Evolutionary conservation across 2,113 vertebrate species (phyloP).

Genomic region (Cryptomyrus ogoouensis): DNA sequence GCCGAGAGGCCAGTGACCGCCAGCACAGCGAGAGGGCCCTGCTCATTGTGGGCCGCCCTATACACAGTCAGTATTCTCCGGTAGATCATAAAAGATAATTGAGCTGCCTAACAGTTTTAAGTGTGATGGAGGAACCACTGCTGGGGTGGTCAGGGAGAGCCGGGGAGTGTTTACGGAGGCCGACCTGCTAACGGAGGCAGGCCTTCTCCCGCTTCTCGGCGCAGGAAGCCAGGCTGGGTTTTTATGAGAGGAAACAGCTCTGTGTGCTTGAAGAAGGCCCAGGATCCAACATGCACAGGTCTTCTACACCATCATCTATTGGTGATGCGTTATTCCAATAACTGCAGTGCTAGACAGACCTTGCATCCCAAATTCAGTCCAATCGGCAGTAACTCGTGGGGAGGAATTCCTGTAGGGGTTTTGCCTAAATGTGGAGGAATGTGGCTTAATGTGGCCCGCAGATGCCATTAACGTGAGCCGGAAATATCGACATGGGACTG

Average conservation of each 20-base stretch:
- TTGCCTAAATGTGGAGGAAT: background rate
- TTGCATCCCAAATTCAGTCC: background rate
- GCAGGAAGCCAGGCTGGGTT: conserved; percentile 26
- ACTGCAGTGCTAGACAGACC: conserved; percentile 11
- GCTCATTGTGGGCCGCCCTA: background rate
- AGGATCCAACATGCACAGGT: background rate
- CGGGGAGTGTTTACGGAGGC: conserved; percentile 25
- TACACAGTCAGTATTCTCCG: conserved; percentile 55
- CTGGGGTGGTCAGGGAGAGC: conserved; percentile 35
- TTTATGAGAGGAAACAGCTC: background rate
- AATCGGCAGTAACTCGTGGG: background rate
- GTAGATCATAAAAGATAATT: conserved; percentile 74
- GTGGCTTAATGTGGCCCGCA: background rate
- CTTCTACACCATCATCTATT: background rate
- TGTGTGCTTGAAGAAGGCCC: conserved; percentile 6
- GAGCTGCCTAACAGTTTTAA: conserved; percentile 64
- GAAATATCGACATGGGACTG: background rate
- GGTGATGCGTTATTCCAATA: conserved; percentile 17
- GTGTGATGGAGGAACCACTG: conserved; percentile 53
- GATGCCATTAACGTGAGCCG: background rate
- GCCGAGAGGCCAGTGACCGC: background rate
- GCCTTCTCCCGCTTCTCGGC: conserved; percentile 37
- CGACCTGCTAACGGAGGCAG: conserved; percentile 41
- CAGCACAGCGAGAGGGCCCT: background rate
- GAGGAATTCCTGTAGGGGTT: background rate